Percentiles rank a stretch among this genome's conserved stretches.
phyloP scores from a whole-genome alignment of 2,888 invertebrate species.

The Ypsolopha scabrella region DNA sequence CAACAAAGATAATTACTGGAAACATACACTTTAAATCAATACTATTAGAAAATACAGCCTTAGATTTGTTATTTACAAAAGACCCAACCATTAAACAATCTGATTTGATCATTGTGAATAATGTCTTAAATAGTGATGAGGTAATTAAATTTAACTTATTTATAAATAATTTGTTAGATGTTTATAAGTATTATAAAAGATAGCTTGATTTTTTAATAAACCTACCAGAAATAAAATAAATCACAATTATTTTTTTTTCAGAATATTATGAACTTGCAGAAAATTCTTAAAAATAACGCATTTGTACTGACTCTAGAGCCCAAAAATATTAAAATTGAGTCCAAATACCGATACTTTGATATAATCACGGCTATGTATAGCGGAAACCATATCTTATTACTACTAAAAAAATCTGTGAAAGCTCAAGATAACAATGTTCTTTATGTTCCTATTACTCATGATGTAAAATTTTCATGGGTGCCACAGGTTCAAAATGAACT shows the following conservation, averaged over 20 bases:
- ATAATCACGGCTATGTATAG: constrained; percentile 28
- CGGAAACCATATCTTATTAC: constrained; percentile 22
- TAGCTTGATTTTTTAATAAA: too few relatives aligned
- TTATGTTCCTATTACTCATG: constrained; percentile 25
- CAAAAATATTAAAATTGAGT: constrained; percentile 18
- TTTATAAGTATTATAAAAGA: background rate
- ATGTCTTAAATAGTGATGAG: constrained; percentile 24
- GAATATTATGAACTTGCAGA: constrained; percentile 25
- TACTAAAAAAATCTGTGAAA: constrained; percentile 22
- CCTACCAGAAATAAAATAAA: too few relatives aligned
- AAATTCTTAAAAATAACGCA: constrained; percentile 17
- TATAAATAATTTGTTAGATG: background rate
- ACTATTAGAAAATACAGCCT: constrained; percentile 2
- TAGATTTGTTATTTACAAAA: constrained; percentile 7
- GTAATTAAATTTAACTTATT: constrained; percentile 13
- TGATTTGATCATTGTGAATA: constrained; percentile 25
- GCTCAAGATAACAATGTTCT: constrained; percentile 15
- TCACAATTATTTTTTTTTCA: constrained; percentile 12
- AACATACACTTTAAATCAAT: too few relatives aligned
- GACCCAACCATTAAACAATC: constrained; percentile 12
- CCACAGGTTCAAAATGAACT: constrained; percentile 24
- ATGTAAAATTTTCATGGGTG: constrained; percentile 32
- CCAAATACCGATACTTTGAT: constrained; percentile 20
- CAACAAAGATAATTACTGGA: too few relatives aligned
- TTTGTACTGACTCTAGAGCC: constrained; percentile 30